A percentile compares a stretch with the other conserved stretches of the same genome.
Conservation (phyloP, 1,140 invertebrate species). For the Drosophila guanche region DNA sequence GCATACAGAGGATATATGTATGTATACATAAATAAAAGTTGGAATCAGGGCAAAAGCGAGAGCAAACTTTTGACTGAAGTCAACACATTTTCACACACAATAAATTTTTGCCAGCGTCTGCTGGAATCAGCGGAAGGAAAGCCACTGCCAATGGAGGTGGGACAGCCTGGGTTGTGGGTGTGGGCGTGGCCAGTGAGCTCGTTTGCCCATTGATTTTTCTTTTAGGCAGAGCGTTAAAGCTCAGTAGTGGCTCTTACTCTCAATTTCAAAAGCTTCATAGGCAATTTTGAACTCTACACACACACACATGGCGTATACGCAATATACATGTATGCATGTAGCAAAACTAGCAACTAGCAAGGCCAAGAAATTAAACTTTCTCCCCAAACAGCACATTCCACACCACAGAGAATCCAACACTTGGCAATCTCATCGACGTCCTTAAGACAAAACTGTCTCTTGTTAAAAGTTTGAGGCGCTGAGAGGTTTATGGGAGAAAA, state of each 20-base stretch:
- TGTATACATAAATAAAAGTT: constrained; percentile 74
- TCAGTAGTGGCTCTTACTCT: background rate
- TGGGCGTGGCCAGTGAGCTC: constrained; percentile 58
- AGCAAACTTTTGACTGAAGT: constrained; percentile 78
- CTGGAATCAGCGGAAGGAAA: constrained; percentile 44
- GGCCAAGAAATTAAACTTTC: constrained; percentile 9
- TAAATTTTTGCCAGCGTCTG: constrained; percentile 76
- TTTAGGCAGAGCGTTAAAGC: constrained; percentile 47
- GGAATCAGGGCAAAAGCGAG: constrained; percentile 43
- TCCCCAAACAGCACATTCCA: background rate
- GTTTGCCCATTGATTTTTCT: constrained; percentile 67
- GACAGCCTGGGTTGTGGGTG: no score
- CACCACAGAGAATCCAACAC: no score
- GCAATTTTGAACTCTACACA: constrained; percentile 1
- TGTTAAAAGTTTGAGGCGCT: constrained; percentile 39
- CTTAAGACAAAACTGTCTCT: constrained; percentile 56
- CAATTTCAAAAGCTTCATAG: background rate
- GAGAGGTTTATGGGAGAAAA: constrained; percentile 65
- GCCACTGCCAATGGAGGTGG: constrained; percentile 5
- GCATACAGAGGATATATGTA: constrained; percentile 36
- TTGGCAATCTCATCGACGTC: constrained; percentile 35
- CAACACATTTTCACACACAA: constrained; percentile 82
- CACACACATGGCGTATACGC: constrained; percentile 37
- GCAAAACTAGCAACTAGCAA: constrained; percentile 35
- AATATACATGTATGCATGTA: constrained; percentile 13